Percentiles rank a stretch among this genome's conserved stretches.
Conservation (phyloP, 2,888 invertebrate genomes). For the Ametastegia equiseti region DNA sequence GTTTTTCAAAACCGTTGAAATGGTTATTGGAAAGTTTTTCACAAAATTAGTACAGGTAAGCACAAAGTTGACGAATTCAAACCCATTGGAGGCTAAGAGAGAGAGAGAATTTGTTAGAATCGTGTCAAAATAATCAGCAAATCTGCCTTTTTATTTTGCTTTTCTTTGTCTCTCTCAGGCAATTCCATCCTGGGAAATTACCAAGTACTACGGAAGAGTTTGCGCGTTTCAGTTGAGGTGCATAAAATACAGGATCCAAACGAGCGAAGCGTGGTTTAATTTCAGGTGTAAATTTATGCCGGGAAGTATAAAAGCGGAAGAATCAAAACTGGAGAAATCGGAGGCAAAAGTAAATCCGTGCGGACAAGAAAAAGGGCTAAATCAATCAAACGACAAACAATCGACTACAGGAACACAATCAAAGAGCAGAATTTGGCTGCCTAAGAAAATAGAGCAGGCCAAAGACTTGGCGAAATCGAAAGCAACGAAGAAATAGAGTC, state of each 20-base stretch:
- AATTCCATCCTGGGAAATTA: conserved; percentile 65
- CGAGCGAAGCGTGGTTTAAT: conserved; percentile 64
- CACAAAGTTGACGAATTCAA: neutral
- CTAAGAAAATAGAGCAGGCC: neutral
- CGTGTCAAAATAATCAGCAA: neutral
- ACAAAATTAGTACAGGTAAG: conserved; percentile 62
- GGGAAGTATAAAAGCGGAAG: conserved; percentile 56
- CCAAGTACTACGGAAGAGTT: conserved; percentile 65
- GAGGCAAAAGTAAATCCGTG: neutral
- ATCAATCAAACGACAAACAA: conserved; percentile 17
- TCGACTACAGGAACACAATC: neutral
- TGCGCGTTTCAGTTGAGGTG: conserved; percentile 63
- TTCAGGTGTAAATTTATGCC: conserved; percentile 64
- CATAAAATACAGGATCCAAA: conserved; percentile 63
- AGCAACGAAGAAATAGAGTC: neutral
- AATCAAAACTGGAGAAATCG: neutral
- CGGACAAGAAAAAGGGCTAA: neutral
- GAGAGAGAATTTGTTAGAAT: neutral
- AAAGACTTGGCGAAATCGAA: neutral
- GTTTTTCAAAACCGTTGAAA: conserved; percentile 43
- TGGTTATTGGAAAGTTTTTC: conserved; percentile 61
- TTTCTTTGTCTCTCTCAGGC: conserved; percentile 53
- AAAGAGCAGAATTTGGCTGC: neutral
- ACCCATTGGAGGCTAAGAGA: neutral
- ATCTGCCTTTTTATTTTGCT: neutral